These are phyloP conservation scores for Pao palembangensis DNA, from an alignment of 2,113 vertebrate species.

Conservation along the genomic window DNA sequence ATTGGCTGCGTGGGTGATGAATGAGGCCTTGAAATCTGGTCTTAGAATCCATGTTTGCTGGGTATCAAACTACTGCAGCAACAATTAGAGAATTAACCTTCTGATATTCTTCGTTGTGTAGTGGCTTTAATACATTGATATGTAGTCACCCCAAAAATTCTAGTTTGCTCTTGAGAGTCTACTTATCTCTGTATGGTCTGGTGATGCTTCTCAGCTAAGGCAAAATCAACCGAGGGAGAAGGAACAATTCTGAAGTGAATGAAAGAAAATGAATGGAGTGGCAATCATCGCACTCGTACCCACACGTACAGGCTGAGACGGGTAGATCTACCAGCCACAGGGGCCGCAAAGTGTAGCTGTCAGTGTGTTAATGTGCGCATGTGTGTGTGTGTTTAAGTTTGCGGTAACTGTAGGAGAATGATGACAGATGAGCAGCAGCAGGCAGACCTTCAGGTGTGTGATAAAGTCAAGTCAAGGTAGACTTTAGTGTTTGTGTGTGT, in stretches of 20 bases:
- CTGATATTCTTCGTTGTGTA: not conserved
- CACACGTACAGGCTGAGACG: slow-evolving; percentile 38
- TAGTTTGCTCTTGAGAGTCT: not conserved
- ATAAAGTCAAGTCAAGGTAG: slow-evolving; percentile 42
- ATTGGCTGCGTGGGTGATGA: slow-evolving; percentile 41
- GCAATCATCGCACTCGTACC: slow-evolving; percentile 27
- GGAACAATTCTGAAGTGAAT: not conserved
- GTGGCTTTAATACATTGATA: not conserved
- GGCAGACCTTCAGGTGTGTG: slow-evolving; percentile 68
- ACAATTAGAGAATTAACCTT: too few relatives aligned
- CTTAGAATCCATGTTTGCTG: slow-evolving; percentile 1
- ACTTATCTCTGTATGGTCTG: not conserved
- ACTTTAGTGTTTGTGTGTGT: slow-evolving; percentile 19
- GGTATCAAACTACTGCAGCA: too few relatives aligned
- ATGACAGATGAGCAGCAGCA: slow-evolving; percentile 56
- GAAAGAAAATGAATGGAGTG: slow-evolving; percentile 11
- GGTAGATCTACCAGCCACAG: slow-evolving; percentile 10
- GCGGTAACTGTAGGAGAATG: slow-evolving; percentile 59
- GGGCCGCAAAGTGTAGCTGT: slow-evolving; percentile 29
- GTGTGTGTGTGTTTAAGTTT: slow-evolving; percentile 34
- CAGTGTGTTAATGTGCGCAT: slow-evolving; percentile 23
- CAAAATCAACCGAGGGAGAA: slow-evolving; percentile 5
- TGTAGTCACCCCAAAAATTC: too few relatives aligned
- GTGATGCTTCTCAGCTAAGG: not conserved
- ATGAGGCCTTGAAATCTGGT: slow-evolving; percentile 46